Evolutionary conservation across 2,797 vertebrate species (phyloP).

Genomic region (Chelon labrosus): DNA sequence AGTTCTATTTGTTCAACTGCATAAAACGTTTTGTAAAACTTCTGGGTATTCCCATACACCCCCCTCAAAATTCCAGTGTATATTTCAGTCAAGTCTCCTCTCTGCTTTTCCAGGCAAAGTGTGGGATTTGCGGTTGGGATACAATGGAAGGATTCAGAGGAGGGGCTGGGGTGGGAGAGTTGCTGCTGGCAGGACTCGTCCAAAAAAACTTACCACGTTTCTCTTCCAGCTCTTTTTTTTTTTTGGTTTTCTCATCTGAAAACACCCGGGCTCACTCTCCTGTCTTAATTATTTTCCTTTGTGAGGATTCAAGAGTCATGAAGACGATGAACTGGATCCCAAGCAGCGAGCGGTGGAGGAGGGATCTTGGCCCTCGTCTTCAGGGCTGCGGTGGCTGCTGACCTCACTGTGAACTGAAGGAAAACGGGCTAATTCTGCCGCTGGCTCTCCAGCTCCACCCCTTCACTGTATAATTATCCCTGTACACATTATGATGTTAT

Average conservation of each 20-base stretch:
- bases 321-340: conserved; percentile 68
- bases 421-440: conserved; percentile 66
- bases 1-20: conserved; percentile 31
- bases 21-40: conserved; percentile 42
- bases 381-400: conserved; percentile 66
- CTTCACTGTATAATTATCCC: conserved; percentile 67
- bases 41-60: conserved; percentile 49
- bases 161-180: conserved; percentile 60
- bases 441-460: conserved; percentile 64
- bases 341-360: conserved; percentile 56
- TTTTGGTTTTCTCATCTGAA: conserved; percentile 63
- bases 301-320: conserved; percentile 63
- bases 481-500: conserved; percentile 59
- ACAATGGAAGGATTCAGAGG: conserved; percentile 78
- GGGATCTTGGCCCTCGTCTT: conserved; percentile 58
- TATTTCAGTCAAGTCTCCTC: conserved; percentile 73
- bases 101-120: conserved; percentile 76
- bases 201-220: conserved; percentile 59
- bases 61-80: conserved; percentile 71
- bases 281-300: conserved; percentile 76
- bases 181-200: conserved; percentile 50
- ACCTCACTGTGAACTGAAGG: conserved; percentile 78
- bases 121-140: conserved; percentile 76
- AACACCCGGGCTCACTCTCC: conserved; percentile 59
- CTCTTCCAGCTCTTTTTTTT: conserved; percentile 57